Evolutionary conservation across 2,113 vertebrate genomes (phyloP).

Genomic region (Meriones unguiculatus): DNA sequence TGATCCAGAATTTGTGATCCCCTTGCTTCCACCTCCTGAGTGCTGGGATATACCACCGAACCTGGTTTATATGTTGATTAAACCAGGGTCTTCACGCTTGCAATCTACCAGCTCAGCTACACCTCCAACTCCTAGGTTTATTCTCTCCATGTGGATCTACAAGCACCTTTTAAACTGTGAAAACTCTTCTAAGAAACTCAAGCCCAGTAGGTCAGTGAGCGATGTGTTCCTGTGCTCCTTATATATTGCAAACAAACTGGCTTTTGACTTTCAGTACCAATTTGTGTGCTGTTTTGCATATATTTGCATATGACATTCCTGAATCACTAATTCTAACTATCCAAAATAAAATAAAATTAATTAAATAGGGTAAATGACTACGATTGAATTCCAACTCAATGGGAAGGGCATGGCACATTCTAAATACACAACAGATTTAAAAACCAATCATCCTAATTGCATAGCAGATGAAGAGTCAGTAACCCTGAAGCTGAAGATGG

Average conservation of each 20-base stretch:
- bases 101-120: not conserved
- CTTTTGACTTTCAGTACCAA: constrained; percentile 45
- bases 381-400: constrained; percentile 50
- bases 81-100: not conserved
- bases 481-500: constrained; percentile 31
- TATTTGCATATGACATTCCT: constrained; percentile 71
- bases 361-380: constrained; percentile 63
- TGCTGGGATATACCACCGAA: not conserved
- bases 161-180: constrained; percentile 2
- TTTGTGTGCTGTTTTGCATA: constrained; percentile 68
- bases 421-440: constrained; percentile 64
- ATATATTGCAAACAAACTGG: not conserved
- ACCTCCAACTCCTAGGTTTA: not conserved
- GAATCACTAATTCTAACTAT: constrained; percentile 61
- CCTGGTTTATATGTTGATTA: not conserved
- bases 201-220: not conserved
- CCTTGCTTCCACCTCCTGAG: not conserved
- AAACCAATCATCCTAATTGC: constrained; percentile 60
- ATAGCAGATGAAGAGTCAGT: constrained; percentile 39
- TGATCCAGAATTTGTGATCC: not conserved
- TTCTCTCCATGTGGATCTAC: not conserved
- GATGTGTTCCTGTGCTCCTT: not conserved
- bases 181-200: not conserved
- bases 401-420: constrained; percentile 39
- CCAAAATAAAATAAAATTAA: constrained; percentile 74